These are phyloP conservation scores for Stictonetta naevosa DNA, from an alignment of 2,113 vertebrate species.

Conservation along the genomic window DNA sequence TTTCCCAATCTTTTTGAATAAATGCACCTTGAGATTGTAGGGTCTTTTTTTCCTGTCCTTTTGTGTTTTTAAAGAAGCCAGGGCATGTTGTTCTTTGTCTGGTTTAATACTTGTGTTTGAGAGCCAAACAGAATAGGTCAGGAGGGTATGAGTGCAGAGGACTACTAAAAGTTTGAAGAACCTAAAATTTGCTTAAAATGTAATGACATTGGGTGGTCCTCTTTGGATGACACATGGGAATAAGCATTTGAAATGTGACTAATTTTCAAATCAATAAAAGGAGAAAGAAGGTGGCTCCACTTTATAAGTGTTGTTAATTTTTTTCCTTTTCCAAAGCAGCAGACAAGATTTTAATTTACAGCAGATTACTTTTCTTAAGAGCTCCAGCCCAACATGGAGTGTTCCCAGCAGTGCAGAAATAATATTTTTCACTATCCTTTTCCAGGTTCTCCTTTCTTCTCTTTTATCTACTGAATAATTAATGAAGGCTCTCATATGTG, in stretches of 20 bases:
- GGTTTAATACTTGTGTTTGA: neutral
- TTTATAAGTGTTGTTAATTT: neutral
- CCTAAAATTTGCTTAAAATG: neutral
- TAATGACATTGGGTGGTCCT: conserved; percentile 37
- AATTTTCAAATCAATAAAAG: conserved; percentile 32
- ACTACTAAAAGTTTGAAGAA: neutral
- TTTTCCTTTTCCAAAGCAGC: conserved; percentile 36
- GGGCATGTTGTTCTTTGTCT: neutral
- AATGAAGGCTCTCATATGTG: neutral
- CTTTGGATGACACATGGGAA: conserved; percentile 28
- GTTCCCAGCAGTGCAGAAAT: neutral
- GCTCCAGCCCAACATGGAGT: neutral
- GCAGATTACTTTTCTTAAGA: conserved; percentile 30
- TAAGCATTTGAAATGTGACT: conserved; percentile 7
- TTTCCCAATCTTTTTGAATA: neutral
- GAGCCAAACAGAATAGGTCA: neutral
- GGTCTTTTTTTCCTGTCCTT: neutral
- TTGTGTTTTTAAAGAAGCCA: conserved; percentile 8
- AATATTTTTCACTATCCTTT: neutral
- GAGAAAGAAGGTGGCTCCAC: neutral
- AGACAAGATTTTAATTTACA: conserved; percentile 41
- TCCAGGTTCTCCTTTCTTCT: neutral
- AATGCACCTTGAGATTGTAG: conserved; percentile 5
- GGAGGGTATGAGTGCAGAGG: neutral
- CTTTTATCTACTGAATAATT: conserved; percentile 6